Percentiles rank a stretch among this genome's conserved stretches.
Conservation (phyloP, 1,140 invertebrate genomes). For the Pseudomyrmex dendroicus region DNA sequence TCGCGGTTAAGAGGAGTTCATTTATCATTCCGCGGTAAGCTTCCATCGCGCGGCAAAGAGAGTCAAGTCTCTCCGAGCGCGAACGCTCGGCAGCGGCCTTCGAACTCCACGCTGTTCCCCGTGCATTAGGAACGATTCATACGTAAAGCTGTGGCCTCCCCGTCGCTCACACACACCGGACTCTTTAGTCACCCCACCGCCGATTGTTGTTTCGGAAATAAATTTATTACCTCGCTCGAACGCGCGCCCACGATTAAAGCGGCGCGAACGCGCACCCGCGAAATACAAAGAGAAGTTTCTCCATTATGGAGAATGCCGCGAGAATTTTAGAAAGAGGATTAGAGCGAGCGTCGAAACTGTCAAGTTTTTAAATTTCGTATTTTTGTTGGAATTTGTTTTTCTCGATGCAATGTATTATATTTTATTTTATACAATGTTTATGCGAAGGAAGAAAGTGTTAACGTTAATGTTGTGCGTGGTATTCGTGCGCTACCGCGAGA, state of each 20-base stretch:
- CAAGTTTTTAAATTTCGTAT: too few relatives aligned
- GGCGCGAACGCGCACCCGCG: constrained; percentile 5
- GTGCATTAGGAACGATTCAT: constrained; percentile 76
- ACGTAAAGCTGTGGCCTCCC: constrained; percentile 48
- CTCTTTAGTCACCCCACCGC: constrained; percentile 22
- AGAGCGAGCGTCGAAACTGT: too few relatives aligned
- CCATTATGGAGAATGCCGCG: not conserved
- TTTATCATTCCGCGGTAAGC: constrained; percentile 81
- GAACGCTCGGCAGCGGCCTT: constrained; percentile 66
- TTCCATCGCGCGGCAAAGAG: constrained; percentile 35
- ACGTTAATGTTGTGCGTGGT: constrained; percentile 2
- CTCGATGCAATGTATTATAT: not conserved
- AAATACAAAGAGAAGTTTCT: not conserved
- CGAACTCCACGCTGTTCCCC: constrained; percentile 69
- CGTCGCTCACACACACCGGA: not conserved
- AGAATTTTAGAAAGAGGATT: not conserved
- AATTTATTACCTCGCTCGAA: constrained; percentile 54
- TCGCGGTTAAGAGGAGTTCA: constrained; percentile 83
- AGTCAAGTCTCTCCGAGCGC: constrained; percentile 37
- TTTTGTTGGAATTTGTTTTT: not conserved
- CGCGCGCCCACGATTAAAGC: constrained; percentile 38
- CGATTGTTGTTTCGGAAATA: constrained; percentile 58
- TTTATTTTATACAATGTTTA: not conserved
- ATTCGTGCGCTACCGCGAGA: constrained; percentile 2
- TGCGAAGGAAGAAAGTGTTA: constrained; percentile 16